Evolutionary conservation across 2,797 vertebrate genomes (phyloP), one percentile per base, ranked within the genome.

Genomic region (Merluccius polli): DNA sequence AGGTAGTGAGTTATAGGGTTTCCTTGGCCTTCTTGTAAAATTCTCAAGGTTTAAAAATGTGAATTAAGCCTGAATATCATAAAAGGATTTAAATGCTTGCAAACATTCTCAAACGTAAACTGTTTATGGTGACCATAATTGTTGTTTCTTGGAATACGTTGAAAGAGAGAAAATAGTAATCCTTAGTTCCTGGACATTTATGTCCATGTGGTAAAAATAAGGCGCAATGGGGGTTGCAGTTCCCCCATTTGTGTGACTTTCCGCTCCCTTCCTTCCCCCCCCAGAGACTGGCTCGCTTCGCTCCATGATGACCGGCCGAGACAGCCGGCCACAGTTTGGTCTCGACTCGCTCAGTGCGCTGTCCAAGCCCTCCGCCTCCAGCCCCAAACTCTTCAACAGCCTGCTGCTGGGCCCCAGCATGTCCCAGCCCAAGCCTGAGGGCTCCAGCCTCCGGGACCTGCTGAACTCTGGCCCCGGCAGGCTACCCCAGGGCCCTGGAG

Each of bases 361-460:
- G 69, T 94, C 94, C 82, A 95, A 93, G 87, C 93, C 93, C 41
- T 93, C 97, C 0, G 95, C 95, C 0, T 94, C 97, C 85, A 96
- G 96, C 87, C 97, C 98, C 81, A 99, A 99, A 90, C 94, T 99
- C 73, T 99, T 99, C 87, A 99, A 99, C 91, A 99, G 98, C 87
- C 93, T 99, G 74, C 92, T 99, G 81, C 88, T 99, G 89, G 96
- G 98, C 80, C 94, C 97, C 74, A 94, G 94, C 82, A 94, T 95
- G 80, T 91, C 94, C 81, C 97, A 96, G 92, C 97, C 95, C 83
- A 99, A 98, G 92, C 91, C 95, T 0, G 98, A 99, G 91, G 98
- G 98, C 59, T 98, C 97, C 77, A 99, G 98, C 90, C 95, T 99
- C 80, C 93, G 98, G 87, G 97, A 99, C 89, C 93, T 99, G 77